A percentile compares a stretch with the other conserved stretches of the same genome.
Conservation (phyloP, 2,888 invertebrate species). For the Conomelus anceps region DNA sequence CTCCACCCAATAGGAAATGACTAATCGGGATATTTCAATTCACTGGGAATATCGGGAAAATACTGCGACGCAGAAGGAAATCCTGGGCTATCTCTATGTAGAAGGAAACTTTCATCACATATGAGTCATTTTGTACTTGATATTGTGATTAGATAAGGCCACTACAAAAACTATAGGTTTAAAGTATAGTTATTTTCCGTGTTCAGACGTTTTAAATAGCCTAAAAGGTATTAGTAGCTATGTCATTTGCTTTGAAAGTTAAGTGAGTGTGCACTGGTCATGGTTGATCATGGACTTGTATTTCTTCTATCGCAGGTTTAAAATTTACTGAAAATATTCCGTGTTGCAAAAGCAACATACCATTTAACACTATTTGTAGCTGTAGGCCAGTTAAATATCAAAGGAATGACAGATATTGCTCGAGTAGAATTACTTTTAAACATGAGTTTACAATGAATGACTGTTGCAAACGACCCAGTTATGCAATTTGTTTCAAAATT, state of each 20-base stretch:
- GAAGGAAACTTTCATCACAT: background rate
- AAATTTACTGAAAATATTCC: no score
- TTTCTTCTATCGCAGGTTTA: no score
- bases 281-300: no score
- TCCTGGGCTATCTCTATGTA: background rate
- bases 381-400: background rate
- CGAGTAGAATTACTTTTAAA: background rate
- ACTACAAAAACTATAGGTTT: no score
- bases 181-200: no score
- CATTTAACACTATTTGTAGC: background rate
- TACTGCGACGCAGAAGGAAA: background rate
- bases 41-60: background rate
- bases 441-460: no score
- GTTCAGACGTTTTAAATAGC: no score
- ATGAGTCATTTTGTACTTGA: background rate
- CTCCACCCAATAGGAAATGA: background rate
- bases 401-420: background rate
- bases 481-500: background rate
- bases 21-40: background rate
- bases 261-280: no score
- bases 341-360: background rate
- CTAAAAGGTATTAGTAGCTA: no score
- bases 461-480: background rate
- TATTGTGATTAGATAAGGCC: no score
- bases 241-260: no score